Percentiles rank a stretch among this genome's conserved stretches.
Conservation (phyloP, 2,797 vertebrate genomes). For the Neosalanx taihuensis region DNA sequence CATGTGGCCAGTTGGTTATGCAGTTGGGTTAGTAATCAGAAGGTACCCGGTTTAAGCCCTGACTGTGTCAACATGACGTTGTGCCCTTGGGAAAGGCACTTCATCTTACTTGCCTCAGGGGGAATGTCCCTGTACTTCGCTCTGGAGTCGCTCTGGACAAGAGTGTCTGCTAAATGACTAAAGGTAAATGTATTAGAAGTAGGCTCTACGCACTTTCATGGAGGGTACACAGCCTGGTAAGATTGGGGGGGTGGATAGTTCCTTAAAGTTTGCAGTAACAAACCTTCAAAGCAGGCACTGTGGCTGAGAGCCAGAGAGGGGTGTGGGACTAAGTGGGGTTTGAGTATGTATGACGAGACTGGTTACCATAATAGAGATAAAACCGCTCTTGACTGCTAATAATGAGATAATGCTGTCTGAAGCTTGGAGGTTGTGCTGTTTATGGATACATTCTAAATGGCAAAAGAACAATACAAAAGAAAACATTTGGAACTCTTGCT, state of each 20-base stretch:
- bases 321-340: conserved; percentile 5
- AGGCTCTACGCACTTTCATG: conserved; percentile 26
- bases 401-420: conserved; percentile 1
- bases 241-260: conserved; percentile 62
- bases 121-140: too few species aligned
- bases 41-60: too few species aligned
- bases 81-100: too few species aligned
- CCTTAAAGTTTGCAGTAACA: conserved; percentile 40
- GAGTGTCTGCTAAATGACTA: too few species aligned
- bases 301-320: conserved; percentile 25
- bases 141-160: too few species aligned
- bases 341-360: not conserved
- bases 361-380: not conserved
- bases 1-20: too few species aligned
- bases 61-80: too few species aligned
- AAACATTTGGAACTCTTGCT: not conserved
- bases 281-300: conserved; percentile 44
- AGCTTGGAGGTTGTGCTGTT: not conserved
- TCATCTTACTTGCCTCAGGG: too few species aligned
- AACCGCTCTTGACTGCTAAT: not conserved
- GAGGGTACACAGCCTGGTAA: conserved; percentile 30
- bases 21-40: too few species aligned
- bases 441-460: not conserved
- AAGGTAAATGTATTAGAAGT: not conserved
- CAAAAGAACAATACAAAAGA: not conserved